Evolutionary conservation across 2,888 invertebrate genomes (phyloP), one percentile per base, ranked within the genome.

Genomic region (Strigamia crassipes): DNA sequence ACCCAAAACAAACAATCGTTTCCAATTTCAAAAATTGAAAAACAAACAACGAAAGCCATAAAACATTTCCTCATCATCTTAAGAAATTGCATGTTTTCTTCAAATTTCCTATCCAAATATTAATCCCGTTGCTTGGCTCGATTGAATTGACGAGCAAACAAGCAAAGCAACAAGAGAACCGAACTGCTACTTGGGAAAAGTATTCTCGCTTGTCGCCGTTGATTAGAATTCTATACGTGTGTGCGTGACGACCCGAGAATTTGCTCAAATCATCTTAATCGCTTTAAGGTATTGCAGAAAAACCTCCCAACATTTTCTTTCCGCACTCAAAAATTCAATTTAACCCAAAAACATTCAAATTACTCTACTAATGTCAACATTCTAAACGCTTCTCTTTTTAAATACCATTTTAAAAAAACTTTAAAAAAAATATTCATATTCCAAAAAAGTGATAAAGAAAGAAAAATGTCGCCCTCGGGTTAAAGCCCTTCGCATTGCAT

Each of bases 261-360:
- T 66, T 66, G 21, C 61, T 66, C 61, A 66, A 66, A 66, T 66
- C 61, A 66, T 66, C 61, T 66, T 66, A 66, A 66, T 66, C 61
- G 61, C 61, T 66, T 66, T 66, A 66, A 66, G 21, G 61, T 66
- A 23, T 66, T 66, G 61, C 23, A 66, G 21, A 66, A 66, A 66
- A 66, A 51, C 51, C 15, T 21, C 23, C 21, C 10, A 66, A 18
- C 61, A 23, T 23, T 66, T 66, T 66, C 61, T 23, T 23, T 23
- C 61, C 21, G 18, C 61, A 66, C 61, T 66, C 61, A 66, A 66
- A 23, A 66, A 66, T 66, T 66, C 61, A 66, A 21, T 66, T 66
- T 23, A 15, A 12, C 23, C 8, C 21, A 66, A 66, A 66, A 66
- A 66, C 61, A 66, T 23, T 9, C 21, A 66, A 66, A 66, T 66